phyloP scores from a whole-genome alignment of 1,140 invertebrate species.

The Drosophila pachea region DNA sequence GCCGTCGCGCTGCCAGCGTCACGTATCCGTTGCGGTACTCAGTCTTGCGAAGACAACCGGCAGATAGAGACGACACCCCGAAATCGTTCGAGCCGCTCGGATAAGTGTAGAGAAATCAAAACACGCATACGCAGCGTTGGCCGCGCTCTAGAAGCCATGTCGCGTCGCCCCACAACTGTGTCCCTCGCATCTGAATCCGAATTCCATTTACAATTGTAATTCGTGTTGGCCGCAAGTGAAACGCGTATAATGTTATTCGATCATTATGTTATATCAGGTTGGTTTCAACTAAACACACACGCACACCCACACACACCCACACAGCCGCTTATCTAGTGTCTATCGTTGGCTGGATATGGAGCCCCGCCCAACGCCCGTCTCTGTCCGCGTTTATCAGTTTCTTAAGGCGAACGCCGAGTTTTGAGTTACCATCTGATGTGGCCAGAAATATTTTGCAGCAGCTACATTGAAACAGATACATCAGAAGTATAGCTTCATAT shows the following conservation, averaged over 20 bases:
- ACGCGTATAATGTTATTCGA: conserved; percentile 71
- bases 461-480: conserved; percentile 18
- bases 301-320: background rate
- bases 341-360: conserved; percentile 8
- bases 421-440: conserved; percentile 30
- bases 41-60: conserved; percentile 78
- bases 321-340: conserved; percentile 4
- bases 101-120: conserved; percentile 2
- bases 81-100: conserved; percentile 7
- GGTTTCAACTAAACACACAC: conserved; percentile 30
- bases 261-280: conserved; percentile 76
- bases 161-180: conserved; percentile 34
- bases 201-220: conserved; percentile 30
- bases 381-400: conserved; percentile 18
- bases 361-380: background rate
- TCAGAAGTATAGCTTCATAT: background rate
- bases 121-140: conserved; percentile 32
- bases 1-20: conserved; percentile 49
- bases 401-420: conserved; percentile 26
- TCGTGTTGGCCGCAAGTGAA: conserved; percentile 59
- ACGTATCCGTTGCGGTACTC: conserved; percentile 60
- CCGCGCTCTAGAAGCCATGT: conserved; percentile 33
- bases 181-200: conserved; percentile 32
- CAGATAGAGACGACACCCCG: conserved; percentile 74
- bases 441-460: conserved; percentile 29